Percentiles rank a stretch among this genome's conserved stretches.
Evolutionary conservation across 2,888 invertebrate species (phyloP).

Genomic region (Lysandra coridon): DNA sequence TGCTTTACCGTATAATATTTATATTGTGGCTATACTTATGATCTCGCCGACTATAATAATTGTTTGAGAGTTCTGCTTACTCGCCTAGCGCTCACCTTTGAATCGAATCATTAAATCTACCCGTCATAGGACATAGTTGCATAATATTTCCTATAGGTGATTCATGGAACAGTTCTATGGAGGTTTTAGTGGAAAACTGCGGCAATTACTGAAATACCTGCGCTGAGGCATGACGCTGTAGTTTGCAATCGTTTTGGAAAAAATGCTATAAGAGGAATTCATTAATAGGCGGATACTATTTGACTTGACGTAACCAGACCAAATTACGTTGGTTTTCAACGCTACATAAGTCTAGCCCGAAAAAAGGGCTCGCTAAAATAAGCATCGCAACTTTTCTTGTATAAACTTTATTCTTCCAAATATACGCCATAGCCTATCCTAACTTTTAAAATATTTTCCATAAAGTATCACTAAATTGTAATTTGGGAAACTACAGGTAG

Average conservation of each 20-base stretch:
- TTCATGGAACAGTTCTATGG: slow-evolving; percentile 3
- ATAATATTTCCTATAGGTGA: slow-evolving; percentile 1
- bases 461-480: no score
- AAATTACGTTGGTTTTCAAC: background rate
- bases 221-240: background rate
- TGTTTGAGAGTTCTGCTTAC: background rate
- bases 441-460: no score
- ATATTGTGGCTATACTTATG: background rate
- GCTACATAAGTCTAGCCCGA: no score
- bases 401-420: no score
- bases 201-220: background rate
- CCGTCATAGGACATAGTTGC: background rate
- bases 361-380: no score
- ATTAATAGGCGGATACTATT: background rate
- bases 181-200: background rate
- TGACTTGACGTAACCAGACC: background rate
- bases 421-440: no score
- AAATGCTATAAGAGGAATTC: background rate
- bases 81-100: background rate
- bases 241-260: background rate
- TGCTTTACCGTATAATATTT: background rate
- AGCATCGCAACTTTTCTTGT: no score
- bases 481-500: no score
- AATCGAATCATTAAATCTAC: background rate
- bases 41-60: background rate